These are phyloP conservation scores for Pilophorus perplexus DNA, from an alignment of 2,888 invertebrate species.

Conservation along the genomic window DNA sequence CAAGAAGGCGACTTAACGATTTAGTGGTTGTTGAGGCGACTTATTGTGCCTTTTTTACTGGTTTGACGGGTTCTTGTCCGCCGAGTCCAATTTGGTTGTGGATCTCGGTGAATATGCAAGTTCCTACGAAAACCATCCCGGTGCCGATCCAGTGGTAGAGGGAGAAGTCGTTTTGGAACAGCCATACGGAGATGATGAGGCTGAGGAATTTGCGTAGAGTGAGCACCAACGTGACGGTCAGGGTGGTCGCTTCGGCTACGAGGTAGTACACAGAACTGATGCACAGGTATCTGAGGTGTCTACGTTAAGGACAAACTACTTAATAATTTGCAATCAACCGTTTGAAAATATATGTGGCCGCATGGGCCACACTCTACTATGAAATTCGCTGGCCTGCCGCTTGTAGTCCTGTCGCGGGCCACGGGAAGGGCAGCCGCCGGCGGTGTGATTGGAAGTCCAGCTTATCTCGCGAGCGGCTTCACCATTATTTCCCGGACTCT, in stretches of 20 bases:
- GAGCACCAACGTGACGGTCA: constrained; percentile 93
- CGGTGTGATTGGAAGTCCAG: too few species aligned
- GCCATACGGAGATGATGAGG: constrained; percentile 88
- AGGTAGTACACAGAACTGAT: constrained; percentile 92
- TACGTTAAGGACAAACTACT: not conserved
- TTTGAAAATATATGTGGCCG: too few species aligned
- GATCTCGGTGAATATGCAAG: constrained; percentile 85
- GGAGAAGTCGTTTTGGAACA: constrained; percentile 94
- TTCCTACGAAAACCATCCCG: constrained; percentile 84
- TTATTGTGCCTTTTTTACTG: constrained; percentile 4
- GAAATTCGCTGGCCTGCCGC: too few species aligned
- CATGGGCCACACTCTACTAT: too few species aligned
- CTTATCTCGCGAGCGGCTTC: too few species aligned
- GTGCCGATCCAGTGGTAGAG: constrained; percentile 88
- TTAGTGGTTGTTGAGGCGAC: too few species aligned
- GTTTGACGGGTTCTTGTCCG: too few species aligned
- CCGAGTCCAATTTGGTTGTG: constrained; percentile 45
- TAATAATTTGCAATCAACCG: not conserved
- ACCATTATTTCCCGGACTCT: too few species aligned
- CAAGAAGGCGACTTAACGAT: too few species aligned
- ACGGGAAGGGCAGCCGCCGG: too few species aligned
- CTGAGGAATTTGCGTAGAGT: constrained; percentile 94
- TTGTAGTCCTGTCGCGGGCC: too few species aligned
- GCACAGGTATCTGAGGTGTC: constrained; percentile 66
- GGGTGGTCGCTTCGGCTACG: constrained; percentile 88